These are phyloP conservation scores for Chorisops tibialis DNA, from an alignment of 2,888 invertebrate species.

Conservation along the genomic window DNA sequence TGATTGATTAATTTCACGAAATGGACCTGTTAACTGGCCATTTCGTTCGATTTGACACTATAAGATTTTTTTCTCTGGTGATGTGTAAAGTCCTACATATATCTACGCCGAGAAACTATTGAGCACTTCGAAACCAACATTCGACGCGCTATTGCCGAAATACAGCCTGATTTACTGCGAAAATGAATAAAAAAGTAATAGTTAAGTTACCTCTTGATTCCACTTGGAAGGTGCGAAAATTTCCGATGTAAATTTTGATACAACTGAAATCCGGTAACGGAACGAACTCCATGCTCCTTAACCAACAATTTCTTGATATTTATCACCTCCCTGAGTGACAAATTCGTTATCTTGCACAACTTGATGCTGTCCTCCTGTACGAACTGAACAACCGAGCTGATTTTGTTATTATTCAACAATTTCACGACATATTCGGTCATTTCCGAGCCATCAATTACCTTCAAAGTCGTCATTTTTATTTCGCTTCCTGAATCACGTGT, in stretches of 20 bases:
- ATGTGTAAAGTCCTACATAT: too few species aligned
- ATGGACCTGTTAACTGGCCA: too few species aligned
- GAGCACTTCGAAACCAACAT: too few species aligned
- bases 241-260: background rate
- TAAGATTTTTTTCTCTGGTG: too few species aligned
- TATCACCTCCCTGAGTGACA: slow-evolving; percentile 12
- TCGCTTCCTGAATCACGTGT: background rate
- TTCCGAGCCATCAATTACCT: slow-evolving; percentile 32
- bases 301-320: background rate
- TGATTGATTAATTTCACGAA: too few species aligned
- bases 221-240: background rate
- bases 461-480: slow-evolving; percentile 28
- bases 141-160: too few species aligned
- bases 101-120: too few species aligned
- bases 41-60: too few species aligned
- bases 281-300: background rate
- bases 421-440: slow-evolving; percentile 35
- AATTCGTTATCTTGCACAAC: slow-evolving; percentile 34
- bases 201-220: background rate
- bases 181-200: too few species aligned
- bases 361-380: slow-evolving; percentile 27
- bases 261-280: background rate
- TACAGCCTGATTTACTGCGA: too few species aligned
- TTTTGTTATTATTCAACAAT: slow-evolving; percentile 31
- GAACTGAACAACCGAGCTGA: slow-evolving; percentile 30